A percentile compares a stretch with the other conserved stretches of the same genome.
Evolutionary conservation across 2,888 invertebrate genomes (phyloP).

Genomic region (Acanthoscelides obtectus): DNA sequence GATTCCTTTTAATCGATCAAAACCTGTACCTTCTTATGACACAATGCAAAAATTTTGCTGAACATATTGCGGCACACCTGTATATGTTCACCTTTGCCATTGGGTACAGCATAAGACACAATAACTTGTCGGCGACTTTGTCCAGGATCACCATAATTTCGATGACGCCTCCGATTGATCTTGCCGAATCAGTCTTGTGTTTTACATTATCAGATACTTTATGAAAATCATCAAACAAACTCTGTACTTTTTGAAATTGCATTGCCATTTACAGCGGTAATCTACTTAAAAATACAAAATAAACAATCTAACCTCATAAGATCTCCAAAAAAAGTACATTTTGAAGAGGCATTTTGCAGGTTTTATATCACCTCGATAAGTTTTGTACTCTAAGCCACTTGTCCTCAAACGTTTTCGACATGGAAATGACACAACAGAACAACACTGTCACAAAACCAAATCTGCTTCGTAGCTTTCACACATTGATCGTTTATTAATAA

Average conservation of each 20-base stretch:
- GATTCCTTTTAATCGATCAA: slow-evolving; percentile 8
- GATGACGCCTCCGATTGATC: slow-evolving; percentile 7
- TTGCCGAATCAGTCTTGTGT: slow-evolving; percentile 2
- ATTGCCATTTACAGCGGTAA: slow-evolving; percentile 3
- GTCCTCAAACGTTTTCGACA: too few relatives aligned
- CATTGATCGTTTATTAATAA: too few relatives aligned
- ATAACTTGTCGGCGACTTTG: neutral
- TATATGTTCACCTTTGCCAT: slow-evolving; percentile 9
- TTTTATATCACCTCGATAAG: too few relatives aligned
- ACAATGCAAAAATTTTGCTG: slow-evolving; percentile 2
- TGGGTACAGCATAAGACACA: slow-evolving; percentile 7
- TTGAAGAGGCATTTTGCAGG: too few relatives aligned
- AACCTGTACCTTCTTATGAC: slow-evolving; percentile 7
- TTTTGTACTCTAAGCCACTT: too few relatives aligned
- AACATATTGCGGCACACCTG: slow-evolving; percentile 8
- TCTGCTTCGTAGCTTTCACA: too few relatives aligned
- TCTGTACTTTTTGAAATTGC: neutral
- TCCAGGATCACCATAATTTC: slow-evolving; percentile 5
- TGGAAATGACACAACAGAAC: too few relatives aligned
- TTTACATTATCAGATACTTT: slow-evolving; percentile 3
- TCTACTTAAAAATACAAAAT: neutral
- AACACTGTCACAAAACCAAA: too few relatives aligned
- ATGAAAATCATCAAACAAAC: slow-evolving; percentile 4
- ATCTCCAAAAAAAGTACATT: too few relatives aligned
- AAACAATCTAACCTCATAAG: too few relatives aligned